Evolutionary conservation across 2,888 invertebrate species (phyloP).

Genomic region (Rhopalosiphum nymphaeae): DNA sequence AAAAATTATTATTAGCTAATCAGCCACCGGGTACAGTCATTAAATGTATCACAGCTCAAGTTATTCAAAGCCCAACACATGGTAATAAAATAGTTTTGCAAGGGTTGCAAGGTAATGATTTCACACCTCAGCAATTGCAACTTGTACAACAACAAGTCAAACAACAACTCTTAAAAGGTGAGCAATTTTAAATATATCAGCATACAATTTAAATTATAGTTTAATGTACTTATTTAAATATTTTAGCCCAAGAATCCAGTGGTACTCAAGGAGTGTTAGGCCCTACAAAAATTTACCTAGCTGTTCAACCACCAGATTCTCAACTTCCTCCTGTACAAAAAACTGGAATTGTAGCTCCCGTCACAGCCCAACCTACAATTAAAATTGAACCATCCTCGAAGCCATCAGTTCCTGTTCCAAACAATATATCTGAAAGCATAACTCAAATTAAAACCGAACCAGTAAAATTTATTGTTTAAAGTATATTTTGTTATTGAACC

Average conservation of each 20-base stretch:
- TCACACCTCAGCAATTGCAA: conserved; percentile 84
- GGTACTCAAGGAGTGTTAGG: conserved; percentile 88
- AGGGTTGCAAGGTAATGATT: conserved; percentile 85
- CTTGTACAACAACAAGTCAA: conserved; percentile 91
- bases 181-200: conserved; percentile 51
- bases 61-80: conserved; percentile 81
- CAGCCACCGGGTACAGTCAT: conserved; percentile 89
- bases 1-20: conserved; percentile 81
- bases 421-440: conserved; percentile 5
- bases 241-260: conserved; percentile 85
- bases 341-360: neutral
- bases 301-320: conserved; percentile 80
- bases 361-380: neutral
- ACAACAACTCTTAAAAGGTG: conserved; percentile 88
- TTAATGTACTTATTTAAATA: conserved; percentile 67
- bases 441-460: conserved; percentile 41
- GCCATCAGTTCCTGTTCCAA: neutral
- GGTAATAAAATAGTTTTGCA: conserved; percentile 89
- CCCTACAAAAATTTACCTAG: conserved; percentile 87
- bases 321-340: neutral
- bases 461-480: neutral
- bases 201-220: neutral
- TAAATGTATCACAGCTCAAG: conserved; percentile 87
- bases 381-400: conserved; percentile 31
- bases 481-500: neutral